Evolutionary conservation across 2,888 invertebrate species (phyloP), one percentile per base, ranked within the genome.

Genomic region (Blastobasis lacticolella): DNA sequence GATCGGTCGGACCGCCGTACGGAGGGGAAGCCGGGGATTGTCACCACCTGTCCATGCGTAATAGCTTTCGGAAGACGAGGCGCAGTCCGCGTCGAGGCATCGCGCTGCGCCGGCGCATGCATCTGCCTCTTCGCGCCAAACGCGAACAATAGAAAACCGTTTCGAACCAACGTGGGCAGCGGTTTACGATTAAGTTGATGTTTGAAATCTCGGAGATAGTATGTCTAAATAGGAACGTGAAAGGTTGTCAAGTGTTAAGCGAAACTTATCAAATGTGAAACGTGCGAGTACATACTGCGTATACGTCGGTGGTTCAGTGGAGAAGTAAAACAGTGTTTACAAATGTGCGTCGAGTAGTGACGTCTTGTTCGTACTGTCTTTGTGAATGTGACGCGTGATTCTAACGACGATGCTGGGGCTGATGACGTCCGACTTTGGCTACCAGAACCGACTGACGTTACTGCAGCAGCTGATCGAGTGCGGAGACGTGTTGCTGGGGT

Each of bases 11-110:
- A 65, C 62, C 57, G 53, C 51, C 46, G 62, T 61, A 66, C 66
- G 68, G 70, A 80, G 78, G 84, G 85, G 81, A 81, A 82, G 78
- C 76, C 72, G 75, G 77, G 70, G 70, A 73, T 78, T 80, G 82
- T 82, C 83, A 80, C 80, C 86, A 86, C 86, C 86, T 87, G 84
- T 81, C 82, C 62, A 57, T 67, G 63, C 65, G 76, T 83, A 82
- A 84, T 81, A 74, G 79, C 74, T 81, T 74, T 81, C 79, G 85
- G 85, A 86, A 86, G 83, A 79, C 78, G 48, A 38, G 45, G 51
- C 58, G 67, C 74, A 74, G 70, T 72, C 63, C 3, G 23, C 23
- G 23, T 23, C 23, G 23, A 23, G 23, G 70, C 67, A 73, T 42
- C 70, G 66, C 68, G 64, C 69, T 67, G 66, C 54, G 59, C 74